A percentile compares a stretch with the other conserved stretches of the same genome.
phyloP scores from a whole-genome alignment of 2,113 vertebrate genomes.

The Phoenicopterus ruber region DNA sequence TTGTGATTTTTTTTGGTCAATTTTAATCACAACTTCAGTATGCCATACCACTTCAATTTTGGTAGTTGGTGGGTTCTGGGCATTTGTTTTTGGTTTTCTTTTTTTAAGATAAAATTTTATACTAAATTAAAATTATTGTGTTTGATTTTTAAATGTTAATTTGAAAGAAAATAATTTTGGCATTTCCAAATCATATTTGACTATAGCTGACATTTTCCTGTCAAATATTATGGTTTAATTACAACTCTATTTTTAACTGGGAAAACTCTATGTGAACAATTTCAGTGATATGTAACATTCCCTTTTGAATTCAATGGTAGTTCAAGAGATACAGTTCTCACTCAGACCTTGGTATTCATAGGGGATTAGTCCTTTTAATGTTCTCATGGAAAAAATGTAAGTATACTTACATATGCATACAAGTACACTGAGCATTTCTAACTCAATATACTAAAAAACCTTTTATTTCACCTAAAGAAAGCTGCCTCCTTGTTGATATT shows the following conservation, averaged over 20 bases:
- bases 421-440: neutral
- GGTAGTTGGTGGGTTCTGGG: neutral
- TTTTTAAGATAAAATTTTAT: neutral
- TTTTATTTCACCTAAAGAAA: neutral
- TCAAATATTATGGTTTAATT: neutral
- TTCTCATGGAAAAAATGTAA: neutral
- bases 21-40: neutral
- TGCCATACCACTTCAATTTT: neutral
- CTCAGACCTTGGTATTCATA: neutral
- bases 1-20: neutral
- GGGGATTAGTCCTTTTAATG: neutral
- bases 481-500: neutral
- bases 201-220: neutral
- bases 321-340: neutral
- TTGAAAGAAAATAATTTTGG: neutral
- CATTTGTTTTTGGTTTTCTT: neutral
- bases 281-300: neutral
- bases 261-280: neutral
- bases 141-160: neutral
- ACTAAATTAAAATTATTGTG: neutral
- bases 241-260: neutral
- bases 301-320: neutral
- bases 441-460: neutral
- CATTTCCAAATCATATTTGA: neutral
- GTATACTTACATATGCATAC: too few species aligned